Evolutionary conservation across 2,113 vertebrate species (phyloP), one percentile per base, ranked within the genome.

Genomic region (Corythoichthys haematopterus): DNA sequence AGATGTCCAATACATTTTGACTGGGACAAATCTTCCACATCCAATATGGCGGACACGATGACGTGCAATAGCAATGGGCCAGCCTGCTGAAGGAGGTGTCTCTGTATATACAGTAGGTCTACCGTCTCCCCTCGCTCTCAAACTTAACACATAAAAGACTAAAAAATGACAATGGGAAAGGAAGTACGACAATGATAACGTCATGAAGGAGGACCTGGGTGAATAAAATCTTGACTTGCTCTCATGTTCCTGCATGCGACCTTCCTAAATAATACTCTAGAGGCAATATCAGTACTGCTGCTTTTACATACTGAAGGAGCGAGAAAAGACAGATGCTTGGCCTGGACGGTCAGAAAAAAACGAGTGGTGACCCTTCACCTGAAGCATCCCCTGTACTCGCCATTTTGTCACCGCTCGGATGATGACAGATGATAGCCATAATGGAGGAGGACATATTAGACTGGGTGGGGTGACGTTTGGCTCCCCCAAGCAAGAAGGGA

Each of bases 341-440:
- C 6, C 43, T 10, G 45, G 10, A 33, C 7, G 63, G 53, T 56
- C 53, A 56, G 14, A 59, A 64, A 60, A 38, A 20, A 84, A 86
- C 83, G 75, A 86, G 70, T 1, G 82, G 84, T 87, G 86, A 78
- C 63, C 38, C 63, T 84, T 87, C 86, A 86, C 85, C 87, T 2
- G 72, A 86, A 76, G 47, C 70, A 71, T 75, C 70, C 56, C 56
- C 12, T 59, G 3, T 50, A 59, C 56, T 38, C 40, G 14, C 46
- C 45, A 9, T 60, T 76, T 58, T 55, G 47, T 74, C 56, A 53
- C 64, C 74, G 46, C 53, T 72, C 4, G 50, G 67, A 76, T 77
- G 70, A 68, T 6, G 65, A 77, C 73, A 76, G 78, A 78, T 14
- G n/a, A 80, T 69, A 80, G 76, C 79, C 78, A 86, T 79, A 83